Conservation (phyloP, 1,140 invertebrate species). For the Musca domestica region DNA sequence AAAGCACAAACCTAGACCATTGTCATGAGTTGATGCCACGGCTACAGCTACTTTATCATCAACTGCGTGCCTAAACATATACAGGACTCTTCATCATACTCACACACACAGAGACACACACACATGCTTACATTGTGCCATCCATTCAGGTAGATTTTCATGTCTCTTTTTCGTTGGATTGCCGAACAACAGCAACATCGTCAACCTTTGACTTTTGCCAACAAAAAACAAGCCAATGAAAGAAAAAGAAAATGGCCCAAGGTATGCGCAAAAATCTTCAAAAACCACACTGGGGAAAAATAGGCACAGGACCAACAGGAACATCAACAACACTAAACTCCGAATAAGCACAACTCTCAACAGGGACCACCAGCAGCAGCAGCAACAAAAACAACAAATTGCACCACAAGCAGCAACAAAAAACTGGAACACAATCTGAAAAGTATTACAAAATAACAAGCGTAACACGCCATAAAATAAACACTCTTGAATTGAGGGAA, state of each 20-base stretch:
- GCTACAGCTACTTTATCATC: slow-evolving; percentile 3
- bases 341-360: too few species aligned
- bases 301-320: slow-evolving; percentile 7
- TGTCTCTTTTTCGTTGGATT: neutral
- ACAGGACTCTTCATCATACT: neutral
- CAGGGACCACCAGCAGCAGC: too few species aligned
- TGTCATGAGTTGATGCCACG: slow-evolving; percentile 20
- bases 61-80: slow-evolving; percentile 5
- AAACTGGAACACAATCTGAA: slow-evolving; percentile 20
- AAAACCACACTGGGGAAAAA: slow-evolving; percentile 19
- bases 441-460: slow-evolving; percentile 22
- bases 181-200: neutral
- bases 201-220: slow-evolving; percentile 22
- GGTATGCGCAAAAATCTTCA: slow-evolving; percentile 24
- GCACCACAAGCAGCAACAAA: neutral
- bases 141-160: neutral
- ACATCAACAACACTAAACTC: neutral
- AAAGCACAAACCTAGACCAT: neutral
- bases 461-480: slow-evolving; percentile 21
- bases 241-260: slow-evolving; percentile 10
- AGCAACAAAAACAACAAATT: too few species aligned
- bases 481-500: slow-evolving; percentile 15
- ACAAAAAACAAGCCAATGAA: slow-evolving; percentile 12
- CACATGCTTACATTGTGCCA: neutral
- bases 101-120: too few species aligned